Percentiles rank a stretch among this genome's conserved stretches.
phyloP scores from a whole-genome alignment of 2,797 vertebrate genomes.

The Amazona ochrocephala region DNA sequence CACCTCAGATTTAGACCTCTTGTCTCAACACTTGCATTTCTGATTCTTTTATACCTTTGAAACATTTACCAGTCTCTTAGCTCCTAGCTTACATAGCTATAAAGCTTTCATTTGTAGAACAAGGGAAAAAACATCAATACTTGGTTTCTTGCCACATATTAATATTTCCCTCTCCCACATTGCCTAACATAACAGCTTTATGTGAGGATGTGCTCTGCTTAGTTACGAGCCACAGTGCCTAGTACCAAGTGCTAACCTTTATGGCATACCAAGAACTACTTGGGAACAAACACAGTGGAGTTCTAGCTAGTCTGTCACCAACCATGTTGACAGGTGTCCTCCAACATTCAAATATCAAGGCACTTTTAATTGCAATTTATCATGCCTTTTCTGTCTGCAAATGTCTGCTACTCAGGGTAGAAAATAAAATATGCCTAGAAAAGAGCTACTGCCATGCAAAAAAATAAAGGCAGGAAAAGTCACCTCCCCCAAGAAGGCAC shows the following conservation, averaged over 20 bases:
- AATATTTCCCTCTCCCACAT: not conserved
- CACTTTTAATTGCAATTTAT: conserved; percentile 52
- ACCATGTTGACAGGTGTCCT: conserved; percentile 57
- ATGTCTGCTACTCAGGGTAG: not conserved
- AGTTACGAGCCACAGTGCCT: conserved; percentile 44
- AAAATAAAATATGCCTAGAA: not conserved
- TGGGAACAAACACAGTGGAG: conserved; percentile 22
- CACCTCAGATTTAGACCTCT: conserved; percentile 43
- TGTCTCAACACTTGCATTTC: not conserved
- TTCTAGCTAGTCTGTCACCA: conserved; percentile 47
- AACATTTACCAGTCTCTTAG: not conserved
- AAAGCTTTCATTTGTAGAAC: conserved; percentile 43
- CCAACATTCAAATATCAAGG: conserved; percentile 2
- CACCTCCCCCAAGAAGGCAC: not conserved
- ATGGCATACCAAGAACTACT: conserved; percentile 55
- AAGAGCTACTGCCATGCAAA: not conserved
- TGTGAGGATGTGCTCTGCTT: conserved; percentile 46
- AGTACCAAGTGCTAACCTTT: conserved; percentile 59
- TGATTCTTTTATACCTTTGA: conserved; percentile 37
- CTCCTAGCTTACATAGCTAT: not conserved
- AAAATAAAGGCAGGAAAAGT: not conserved
- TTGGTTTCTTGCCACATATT: conserved; percentile 41
- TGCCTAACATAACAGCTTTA: conserved; percentile 48
- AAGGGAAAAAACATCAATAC: conserved; percentile 34
- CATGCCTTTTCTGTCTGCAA: conserved; percentile 39